These are phyloP conservation scores for Pangasianodon gigas DNA, from an alignment of 2,113 vertebrate genomes.

Conservation along the genomic window DNA sequence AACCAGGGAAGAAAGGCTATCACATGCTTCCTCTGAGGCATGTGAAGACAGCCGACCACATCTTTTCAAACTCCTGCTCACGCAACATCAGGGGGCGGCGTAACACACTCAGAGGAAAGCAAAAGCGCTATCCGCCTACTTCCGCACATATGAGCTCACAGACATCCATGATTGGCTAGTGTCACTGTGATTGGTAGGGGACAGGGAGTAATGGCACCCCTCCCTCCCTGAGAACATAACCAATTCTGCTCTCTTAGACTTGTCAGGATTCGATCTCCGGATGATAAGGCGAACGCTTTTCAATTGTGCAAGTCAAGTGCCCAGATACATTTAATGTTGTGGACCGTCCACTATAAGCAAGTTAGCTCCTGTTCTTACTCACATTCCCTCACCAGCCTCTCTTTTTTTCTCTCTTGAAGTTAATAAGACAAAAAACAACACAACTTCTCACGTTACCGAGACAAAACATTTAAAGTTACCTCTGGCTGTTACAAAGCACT, in stretches of 20 bases:
- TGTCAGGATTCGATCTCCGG: not conserved
- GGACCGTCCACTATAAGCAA: not conserved
- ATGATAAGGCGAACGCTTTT: not conserved
- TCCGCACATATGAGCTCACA: not conserved
- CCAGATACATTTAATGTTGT: not conserved
- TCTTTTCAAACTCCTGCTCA: not conserved
- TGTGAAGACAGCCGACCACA: not conserved
- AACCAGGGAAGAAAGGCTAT: not conserved
- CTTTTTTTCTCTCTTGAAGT: not conserved
- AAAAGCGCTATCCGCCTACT: not conserved
- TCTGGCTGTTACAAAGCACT: not conserved
- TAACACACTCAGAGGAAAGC: not conserved
- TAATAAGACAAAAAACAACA: not conserved
- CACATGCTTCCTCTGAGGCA: not conserved
- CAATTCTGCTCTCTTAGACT: not conserved
- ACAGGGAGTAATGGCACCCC: not conserved
- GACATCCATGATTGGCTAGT: not conserved
- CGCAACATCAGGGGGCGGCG: not conserved
- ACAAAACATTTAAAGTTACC: too few species aligned
- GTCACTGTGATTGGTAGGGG: not conserved
- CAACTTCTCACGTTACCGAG: not conserved
- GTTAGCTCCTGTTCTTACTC: not conserved
- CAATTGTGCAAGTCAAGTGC: not conserved
- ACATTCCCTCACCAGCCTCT: not conserved
- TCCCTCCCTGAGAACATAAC: not conserved